Evolutionary conservation across 2,113 vertebrate species (phyloP).

Genomic region (Telmatochromis brichardi): DNA sequence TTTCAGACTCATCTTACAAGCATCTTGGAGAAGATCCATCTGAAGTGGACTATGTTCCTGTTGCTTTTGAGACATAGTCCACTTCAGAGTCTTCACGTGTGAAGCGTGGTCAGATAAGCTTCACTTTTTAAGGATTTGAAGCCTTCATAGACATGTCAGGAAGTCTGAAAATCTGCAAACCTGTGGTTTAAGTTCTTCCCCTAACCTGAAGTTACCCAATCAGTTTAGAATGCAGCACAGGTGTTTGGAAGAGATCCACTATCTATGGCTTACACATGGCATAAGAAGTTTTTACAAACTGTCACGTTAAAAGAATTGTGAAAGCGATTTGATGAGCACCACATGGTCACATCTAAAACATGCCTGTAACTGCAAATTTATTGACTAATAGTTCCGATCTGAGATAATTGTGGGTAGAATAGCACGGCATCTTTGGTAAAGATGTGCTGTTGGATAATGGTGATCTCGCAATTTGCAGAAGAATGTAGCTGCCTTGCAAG

Average conservation of each 20-base stretch:
- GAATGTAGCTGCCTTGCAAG: not conserved
- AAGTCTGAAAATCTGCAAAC: not conserved
- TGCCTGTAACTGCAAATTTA: not conserved
- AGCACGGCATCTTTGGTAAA: not conserved
- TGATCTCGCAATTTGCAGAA: not conserved
- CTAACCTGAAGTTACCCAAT: not conserved
- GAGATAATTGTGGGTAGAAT: not conserved
- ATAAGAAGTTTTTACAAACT: accelerated
- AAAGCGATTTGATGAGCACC: not conserved
- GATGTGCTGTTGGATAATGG: not conserved
- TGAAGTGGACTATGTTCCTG: not conserved
- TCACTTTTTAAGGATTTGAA: not conserved
- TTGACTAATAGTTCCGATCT: not conserved
- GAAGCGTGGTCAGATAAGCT: not conserved
- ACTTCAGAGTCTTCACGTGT: not conserved
- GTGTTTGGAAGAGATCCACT: not conserved
- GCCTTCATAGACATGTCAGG: not conserved
- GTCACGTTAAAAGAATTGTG: not conserved
- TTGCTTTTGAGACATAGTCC: not conserved
- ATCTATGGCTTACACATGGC: not conserved
- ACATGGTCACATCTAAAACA: not conserved
- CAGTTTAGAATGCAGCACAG: not conserved
- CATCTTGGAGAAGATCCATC: not conserved
- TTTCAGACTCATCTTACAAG: not conserved
- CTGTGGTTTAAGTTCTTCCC: not conserved